Evolutionary conservation across 2,113 vertebrate species (phyloP).

Genomic region (Larimichthys crocea): DNA sequence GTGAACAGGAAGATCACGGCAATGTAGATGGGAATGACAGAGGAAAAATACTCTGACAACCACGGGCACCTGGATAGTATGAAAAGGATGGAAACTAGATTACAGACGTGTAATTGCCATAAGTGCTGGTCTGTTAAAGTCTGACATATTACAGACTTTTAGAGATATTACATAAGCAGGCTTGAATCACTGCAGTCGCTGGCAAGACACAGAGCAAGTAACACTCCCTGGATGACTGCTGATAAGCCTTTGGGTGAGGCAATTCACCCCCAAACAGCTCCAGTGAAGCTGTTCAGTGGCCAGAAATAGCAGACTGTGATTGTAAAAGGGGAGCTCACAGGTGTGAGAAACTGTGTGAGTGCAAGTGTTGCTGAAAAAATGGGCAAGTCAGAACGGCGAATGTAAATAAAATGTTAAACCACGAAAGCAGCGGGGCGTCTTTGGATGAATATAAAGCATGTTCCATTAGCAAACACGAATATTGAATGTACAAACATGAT

Average conservation of each 20-base stretch:
- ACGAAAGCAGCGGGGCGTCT: not conserved
- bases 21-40: slow-evolving; percentile 92
- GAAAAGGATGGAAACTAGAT: slow-evolving; percentile 7
- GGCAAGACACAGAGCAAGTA: not conserved
- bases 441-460: not conserved
- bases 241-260: slow-evolving; percentile 15
- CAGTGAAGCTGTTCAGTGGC: slow-evolving; percentile 7
- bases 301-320: slow-evolving; percentile 26
- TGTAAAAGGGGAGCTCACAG: slow-evolving; percentile 22
- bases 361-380: slow-evolving; percentile 7
- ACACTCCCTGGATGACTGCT: slow-evolving; percentile 2
- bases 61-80: slow-evolving; percentile 89
- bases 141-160: not conserved
- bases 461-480: not conserved
- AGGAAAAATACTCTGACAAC: slow-evolving; percentile 90
- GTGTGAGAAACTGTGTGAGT: slow-evolving; percentile 20
- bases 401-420: not conserved
- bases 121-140: not conserved
- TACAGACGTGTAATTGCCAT: not conserved
- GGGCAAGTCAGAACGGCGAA: not conserved
- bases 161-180: not conserved
- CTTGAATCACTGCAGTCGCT: not conserved
- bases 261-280: slow-evolving; percentile 7
- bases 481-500: not conserved
- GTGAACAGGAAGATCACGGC: slow-evolving; percentile 95